Evolutionary conservation across 2,888 invertebrate species (phyloP), one percentile per base, ranked within the genome.

Genomic region (Stenoptilia bipunctidactyla): DNA sequence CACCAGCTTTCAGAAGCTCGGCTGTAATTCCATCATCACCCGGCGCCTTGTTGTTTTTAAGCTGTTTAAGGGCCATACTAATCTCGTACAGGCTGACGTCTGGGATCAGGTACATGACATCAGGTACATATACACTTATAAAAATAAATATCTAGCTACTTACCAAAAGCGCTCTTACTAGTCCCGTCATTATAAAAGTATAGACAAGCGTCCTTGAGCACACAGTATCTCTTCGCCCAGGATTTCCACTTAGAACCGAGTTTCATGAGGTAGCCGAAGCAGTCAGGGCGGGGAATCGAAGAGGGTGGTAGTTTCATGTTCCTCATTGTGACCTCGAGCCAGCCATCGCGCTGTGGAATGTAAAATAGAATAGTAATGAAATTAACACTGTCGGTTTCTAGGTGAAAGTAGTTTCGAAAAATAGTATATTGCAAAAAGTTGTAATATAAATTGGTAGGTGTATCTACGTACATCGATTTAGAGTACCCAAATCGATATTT

Each of bases 201-300:
- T 15, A 97, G 87, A 54, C 96, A 96, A 34, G 96, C 97, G 68
- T 97, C 96, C 71, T 97, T 97, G 36, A 97, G 87, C 27, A 98
- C 93, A 83, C 96, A 97, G 80, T 96, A 97, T 39, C 96, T 88
- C 58, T 93, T 90, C 45, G 92, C 92, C 96, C 97, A 97, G 13
- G 93, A 91, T 61, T 93, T 92, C 86, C 94, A 92, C 56, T 92
- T 91, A 44, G 90, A 92, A 38, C 92, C 91, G 48, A 96, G 86
- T 75, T 96, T 96, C 76, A 91, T 89, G 43, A 97, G 87, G 70
- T 93, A 93, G n/a, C 97, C 97, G 62, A 92, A 93, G 74, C 97
- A 97, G 65, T 97, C 97, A 0, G 96, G 93, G 44, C 92, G 86
- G 12, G 89, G 87, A 45, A 97, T 91, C 27, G 89, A 89, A 38